Evolutionary conservation across 2,113 vertebrate genomes (phyloP).

Genomic region (Aldabrachelys gigantea): DNA sequence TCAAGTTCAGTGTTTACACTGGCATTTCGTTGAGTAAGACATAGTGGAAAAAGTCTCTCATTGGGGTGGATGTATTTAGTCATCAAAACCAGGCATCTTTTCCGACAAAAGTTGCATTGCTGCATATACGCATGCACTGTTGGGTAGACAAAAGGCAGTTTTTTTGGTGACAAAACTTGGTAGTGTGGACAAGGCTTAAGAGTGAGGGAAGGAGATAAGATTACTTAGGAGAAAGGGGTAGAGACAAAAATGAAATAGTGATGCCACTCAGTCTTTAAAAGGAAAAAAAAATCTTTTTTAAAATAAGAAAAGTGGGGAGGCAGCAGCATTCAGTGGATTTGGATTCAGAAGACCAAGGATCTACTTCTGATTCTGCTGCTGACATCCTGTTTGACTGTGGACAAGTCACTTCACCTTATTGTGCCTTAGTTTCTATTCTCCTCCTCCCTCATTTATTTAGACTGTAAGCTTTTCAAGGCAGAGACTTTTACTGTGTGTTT

Average conservation of each 20-base stretch:
- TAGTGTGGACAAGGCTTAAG: no score
- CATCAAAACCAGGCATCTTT: no score
- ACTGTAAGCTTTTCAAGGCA: background rate
- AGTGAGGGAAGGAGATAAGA: background rate
- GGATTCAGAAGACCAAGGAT: background rate
- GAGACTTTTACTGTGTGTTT: background rate
- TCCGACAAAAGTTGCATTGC: no score
- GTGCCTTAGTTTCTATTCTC: background rate
- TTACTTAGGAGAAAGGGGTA: background rate
- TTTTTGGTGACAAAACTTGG: no score
- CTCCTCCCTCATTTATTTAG: background rate
- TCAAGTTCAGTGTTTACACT: no score
- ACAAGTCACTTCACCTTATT: background rate
- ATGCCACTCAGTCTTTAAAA: conserved; percentile 15
- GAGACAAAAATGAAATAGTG: background rate
- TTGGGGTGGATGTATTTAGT: no score
- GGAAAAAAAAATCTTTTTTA: conserved; percentile 5
- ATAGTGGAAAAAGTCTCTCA: no score
- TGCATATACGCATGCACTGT: no score
- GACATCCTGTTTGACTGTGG: background rate
- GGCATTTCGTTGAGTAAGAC: no score
- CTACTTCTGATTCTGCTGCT: background rate
- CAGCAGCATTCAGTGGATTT: background rate
- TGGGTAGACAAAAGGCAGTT: no score
- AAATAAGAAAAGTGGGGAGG: background rate